These are phyloP conservation scores for Taurulus bubalis DNA, from an alignment of 2,113 vertebrate genomes.

Conservation along the genomic window DNA sequence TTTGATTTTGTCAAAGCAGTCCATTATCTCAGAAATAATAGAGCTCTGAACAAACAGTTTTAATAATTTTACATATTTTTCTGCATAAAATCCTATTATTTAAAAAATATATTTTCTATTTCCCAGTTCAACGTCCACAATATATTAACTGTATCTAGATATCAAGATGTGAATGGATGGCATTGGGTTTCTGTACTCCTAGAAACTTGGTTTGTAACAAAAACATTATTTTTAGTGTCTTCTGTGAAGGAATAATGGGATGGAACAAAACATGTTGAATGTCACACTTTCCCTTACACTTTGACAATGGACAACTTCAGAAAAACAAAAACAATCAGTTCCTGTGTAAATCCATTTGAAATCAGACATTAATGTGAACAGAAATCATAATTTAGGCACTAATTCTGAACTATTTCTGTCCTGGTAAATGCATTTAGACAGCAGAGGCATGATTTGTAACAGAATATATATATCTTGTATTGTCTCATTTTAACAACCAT, in stretches of 20 bases:
- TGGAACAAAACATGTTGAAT: neutral
- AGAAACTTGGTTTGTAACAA: neutral
- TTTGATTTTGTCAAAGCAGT: neutral
- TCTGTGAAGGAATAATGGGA: neutral
- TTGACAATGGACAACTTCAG: constrained; percentile 6
- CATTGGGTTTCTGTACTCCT: neutral
- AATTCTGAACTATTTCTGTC: constrained; percentile 19
- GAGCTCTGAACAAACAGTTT: neutral
- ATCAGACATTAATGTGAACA: constrained; percentile 39
- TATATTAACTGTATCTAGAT: neutral
- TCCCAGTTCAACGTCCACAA: neutral
- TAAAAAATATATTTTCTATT: neutral
- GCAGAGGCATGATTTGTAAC: constrained; percentile 36
- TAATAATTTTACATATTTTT: neutral
- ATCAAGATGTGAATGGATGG: neutral
- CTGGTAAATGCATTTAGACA: constrained; percentile 7
- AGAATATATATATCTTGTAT: constrained; percentile 41
- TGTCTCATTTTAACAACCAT: neutral
- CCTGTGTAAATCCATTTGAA: constrained; percentile 11
- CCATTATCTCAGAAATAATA: neutral
- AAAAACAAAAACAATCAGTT: neutral
- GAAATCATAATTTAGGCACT: constrained; percentile 48
- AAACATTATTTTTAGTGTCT: neutral
- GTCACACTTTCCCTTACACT: constrained; percentile 3
- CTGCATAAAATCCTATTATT: neutral